Base-by-base conservation (phyloP, 64 coral and sea anemone genomes). In the Catalaphyllia jardinei region DNA sequence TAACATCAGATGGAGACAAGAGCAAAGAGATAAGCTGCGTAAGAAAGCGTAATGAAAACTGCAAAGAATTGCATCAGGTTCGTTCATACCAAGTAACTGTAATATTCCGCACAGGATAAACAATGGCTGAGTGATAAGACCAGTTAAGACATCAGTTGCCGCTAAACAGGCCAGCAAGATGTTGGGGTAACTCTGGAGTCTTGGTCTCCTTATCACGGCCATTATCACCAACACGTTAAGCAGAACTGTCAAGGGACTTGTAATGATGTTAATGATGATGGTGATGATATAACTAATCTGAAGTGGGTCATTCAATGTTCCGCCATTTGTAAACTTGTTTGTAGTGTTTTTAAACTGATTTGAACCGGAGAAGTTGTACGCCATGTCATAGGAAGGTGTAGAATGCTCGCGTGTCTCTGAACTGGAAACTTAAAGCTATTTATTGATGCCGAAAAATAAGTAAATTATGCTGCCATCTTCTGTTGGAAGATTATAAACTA, bases 91-190 rank as follows among this genome's bases (percentile, higher is more conserved):
- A 22, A 19, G 24, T 65, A 65, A 20, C 16, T 22, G 20, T 8
- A 65, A 65, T 65, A 22, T 65, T 20, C 62, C 16, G 15, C 15
- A 19, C 30, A 75, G 4, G 4, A 39, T 42, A 19, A 39, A 75
- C 13, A 20, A 75, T 3, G 73, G 73, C 19, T 75, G 73, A 4
- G 15, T 31, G 4, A 75, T 20, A 1, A 75, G 73, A 49, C 73
- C 73, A 75, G 35, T 75, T 17, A 75, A 46, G 15, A 19, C 17
- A 39, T 75, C 31, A 75, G 73, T 46, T 39, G 20, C 33, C 16
- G 73, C 73, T 39, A 75, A 39, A 75, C 31, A 75, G 73, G 31
- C 18, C 15, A 75, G 30, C 73, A 75, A 22, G 73, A 75, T 75
- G 31, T 75, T 75, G 30, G 14, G 4, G 73, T 75, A 38, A 31